These are phyloP conservation scores for Stenolophus ochropezus DNA, from an alignment of 2,888 invertebrate genomes.

Conservation along the genomic window DNA sequence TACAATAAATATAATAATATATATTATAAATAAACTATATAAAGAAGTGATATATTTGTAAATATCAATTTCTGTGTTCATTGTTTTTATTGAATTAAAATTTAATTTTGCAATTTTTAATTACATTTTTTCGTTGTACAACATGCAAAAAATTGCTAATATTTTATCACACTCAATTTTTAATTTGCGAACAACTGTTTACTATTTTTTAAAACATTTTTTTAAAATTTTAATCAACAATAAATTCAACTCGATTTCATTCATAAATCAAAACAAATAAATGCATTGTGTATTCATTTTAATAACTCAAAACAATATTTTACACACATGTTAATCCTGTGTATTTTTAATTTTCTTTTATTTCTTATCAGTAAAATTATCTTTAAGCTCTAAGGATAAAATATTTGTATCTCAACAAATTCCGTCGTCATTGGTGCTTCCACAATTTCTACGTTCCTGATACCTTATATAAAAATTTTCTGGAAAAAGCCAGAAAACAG, in stretches of 20 bases:
- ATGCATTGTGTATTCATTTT: not conserved
- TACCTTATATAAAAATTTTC: constrained; percentile 78
- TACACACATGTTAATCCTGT: not conserved
- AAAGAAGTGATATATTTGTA: too few species aligned
- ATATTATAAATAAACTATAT: too few species aligned
- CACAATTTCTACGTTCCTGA: constrained; percentile 72
- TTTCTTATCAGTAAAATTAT: not conserved
- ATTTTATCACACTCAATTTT: not conserved
- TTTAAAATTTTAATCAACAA: not conserved
- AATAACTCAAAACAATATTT: not conserved
- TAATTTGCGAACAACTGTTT: not conserved
- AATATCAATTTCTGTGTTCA: not conserved
- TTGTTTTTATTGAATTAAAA: not conserved
- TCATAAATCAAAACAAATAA: not conserved
- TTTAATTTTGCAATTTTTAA: not conserved
- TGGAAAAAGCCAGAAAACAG: constrained; percentile 76
- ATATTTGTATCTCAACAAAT: constrained; percentile 1
- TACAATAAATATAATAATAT: too few species aligned
- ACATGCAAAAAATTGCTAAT: not conserved
- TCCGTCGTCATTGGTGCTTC: not conserved
- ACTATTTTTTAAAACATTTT: not conserved
- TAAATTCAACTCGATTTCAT: not conserved
- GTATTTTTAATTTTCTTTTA: not conserved
- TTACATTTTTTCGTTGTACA: not conserved
- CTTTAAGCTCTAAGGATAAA: not conserved